Conservation (phyloP, 1,140 invertebrate genomes). For the Drosophila insularis region DNA sequence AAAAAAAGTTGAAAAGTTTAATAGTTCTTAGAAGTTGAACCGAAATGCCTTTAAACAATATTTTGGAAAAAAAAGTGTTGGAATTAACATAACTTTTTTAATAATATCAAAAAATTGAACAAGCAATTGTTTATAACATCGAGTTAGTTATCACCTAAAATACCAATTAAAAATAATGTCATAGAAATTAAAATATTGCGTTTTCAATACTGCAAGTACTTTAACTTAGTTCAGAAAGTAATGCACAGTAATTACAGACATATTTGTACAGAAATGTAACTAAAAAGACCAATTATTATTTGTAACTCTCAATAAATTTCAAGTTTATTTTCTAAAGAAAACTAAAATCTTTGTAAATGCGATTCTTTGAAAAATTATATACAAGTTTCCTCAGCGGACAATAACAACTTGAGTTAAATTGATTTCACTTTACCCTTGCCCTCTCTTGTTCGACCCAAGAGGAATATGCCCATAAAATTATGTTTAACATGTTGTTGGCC, state of each 20-base stretch:
- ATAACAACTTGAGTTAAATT: constrained; percentile 27
- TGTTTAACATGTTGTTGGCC: constrained; percentile 61
- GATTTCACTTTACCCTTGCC: constrained; percentile 40
- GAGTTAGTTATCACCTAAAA: no score
- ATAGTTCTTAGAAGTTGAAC: background rate
- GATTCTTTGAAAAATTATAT: constrained; percentile 34
- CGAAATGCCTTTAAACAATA: background rate
- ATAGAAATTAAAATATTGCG: no score
- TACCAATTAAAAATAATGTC: no score
- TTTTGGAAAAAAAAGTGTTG: no score
- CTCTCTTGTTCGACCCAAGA: background rate
- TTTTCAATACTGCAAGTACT: no score
- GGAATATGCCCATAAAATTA: constrained; percentile 54
- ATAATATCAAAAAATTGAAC: no score
- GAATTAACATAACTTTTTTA: no score
- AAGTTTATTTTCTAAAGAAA: background rate
- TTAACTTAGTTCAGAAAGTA: no score
- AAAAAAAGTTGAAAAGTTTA: background rate
- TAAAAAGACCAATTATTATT: background rate
- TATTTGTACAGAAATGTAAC: background rate
- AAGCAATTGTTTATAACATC: no score
- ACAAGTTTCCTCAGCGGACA: constrained; percentile 27
- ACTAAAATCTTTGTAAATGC: constrained; percentile 3
- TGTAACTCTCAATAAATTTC: background rate
- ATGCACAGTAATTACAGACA: no score